Evolutionary conservation across 2,113 vertebrate species (phyloP).

Genomic region (Halcyon malimbica): DNA sequence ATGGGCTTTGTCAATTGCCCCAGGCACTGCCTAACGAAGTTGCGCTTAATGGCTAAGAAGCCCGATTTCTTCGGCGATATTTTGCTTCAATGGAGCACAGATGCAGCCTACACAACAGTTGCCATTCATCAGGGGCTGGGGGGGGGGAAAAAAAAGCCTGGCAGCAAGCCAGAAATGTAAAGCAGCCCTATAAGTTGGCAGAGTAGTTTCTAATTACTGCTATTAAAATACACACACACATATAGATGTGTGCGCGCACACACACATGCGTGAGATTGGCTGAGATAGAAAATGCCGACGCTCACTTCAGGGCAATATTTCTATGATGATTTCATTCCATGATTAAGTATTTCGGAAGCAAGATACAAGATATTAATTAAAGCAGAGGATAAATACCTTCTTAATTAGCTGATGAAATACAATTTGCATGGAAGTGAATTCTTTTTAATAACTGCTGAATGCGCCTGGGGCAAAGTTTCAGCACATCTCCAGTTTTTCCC

Average conservation of each 20-base stretch:
- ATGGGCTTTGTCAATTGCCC: constrained; percentile 61
- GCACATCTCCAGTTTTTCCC: neutral
- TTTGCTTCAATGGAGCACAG: constrained; percentile 70
- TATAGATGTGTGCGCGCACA: neutral
- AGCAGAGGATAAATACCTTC: constrained; percentile 69
- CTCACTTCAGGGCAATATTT: constrained; percentile 73
- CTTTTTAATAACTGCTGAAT: constrained; percentile 53
- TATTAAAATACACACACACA: constrained; percentile 67
- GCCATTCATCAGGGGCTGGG: constrained; percentile 76
- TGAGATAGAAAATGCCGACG: constrained; percentile 69
- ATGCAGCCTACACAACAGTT: constrained; percentile 64
- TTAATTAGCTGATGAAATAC: constrained; percentile 77
- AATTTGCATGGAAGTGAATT: constrained; percentile 74
- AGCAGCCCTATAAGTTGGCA: constrained; percentile 77
- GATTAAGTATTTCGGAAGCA: constrained; percentile 77
- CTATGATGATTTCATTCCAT: constrained; percentile 73
- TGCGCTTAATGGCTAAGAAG: constrained; percentile 72
- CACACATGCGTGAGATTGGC: constrained; percentile 61
- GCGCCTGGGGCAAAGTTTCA: constrained; percentile 8
- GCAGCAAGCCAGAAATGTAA: constrained; percentile 77
- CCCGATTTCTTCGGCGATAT: constrained; percentile 69
- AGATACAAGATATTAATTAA: constrained; percentile 80
- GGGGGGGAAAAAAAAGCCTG: constrained; percentile 15
- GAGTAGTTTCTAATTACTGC: constrained; percentile 79
- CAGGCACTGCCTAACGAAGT: constrained; percentile 59